Evolutionary conservation across 1,140 invertebrate genomes (phyloP).

Genomic region (Solenopsis fugax): DNA sequence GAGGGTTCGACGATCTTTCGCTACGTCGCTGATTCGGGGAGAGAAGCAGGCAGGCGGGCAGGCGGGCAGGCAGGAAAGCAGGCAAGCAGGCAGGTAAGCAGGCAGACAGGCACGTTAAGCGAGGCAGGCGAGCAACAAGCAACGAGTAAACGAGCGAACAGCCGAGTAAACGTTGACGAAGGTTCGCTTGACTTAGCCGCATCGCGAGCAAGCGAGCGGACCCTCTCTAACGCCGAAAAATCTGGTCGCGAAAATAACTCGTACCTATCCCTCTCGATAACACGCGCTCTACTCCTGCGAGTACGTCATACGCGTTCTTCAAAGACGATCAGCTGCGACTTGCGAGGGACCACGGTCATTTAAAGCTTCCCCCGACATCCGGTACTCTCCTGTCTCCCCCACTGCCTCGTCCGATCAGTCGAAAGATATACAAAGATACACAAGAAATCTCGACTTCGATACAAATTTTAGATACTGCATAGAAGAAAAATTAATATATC

Average conservation of each 20-base stretch:
- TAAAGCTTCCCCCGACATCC: slow-evolving; percentile 10
- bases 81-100: not conserved
- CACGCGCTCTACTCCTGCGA: not conserved
- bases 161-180: slow-evolving; percentile 73
- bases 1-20: slow-evolving; percentile 23
- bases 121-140: slow-evolving; percentile 54
- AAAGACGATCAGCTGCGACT: slow-evolving; percentile 36
- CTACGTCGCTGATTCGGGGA: slow-evolving; percentile 62
- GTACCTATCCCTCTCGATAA: slow-evolving; percentile 33
- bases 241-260: slow-evolving; percentile 53
- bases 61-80: no score
- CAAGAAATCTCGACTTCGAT: not conserved
- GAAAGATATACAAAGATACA: not conserved
- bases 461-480: not conserved
- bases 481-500: no score
- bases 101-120: slow-evolving; percentile 66
- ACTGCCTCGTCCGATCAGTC: not conserved
- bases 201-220: slow-evolving; percentile 44
- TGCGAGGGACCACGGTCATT: slow-evolving; percentile 13
- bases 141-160: slow-evolving; percentile 65
- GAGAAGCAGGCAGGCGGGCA: slow-evolving; percentile 48
- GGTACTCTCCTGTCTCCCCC: not conserved
- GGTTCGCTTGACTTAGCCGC: slow-evolving; percentile 69
- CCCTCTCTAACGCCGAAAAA: slow-evolving; percentile 59
- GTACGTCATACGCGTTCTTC: slow-evolving; percentile 18